A percentile compares a stretch with the other conserved stretches of the same genome.
These are phyloP conservation scores for Naja naja DNA, from an alignment of 2,113 vertebrate genomes.

Conservation along the genomic window DNA sequence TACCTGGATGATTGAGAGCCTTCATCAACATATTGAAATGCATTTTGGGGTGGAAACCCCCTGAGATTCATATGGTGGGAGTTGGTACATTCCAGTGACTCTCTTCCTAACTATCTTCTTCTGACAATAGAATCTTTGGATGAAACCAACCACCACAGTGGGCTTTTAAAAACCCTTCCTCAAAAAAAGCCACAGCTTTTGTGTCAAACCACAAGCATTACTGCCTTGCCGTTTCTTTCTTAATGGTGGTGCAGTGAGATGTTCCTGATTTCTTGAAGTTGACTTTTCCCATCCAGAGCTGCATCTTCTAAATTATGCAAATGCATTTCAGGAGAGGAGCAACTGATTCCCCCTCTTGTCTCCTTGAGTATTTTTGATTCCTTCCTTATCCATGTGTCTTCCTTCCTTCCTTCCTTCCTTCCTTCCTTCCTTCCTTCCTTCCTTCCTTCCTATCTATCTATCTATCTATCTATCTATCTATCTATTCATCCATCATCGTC, in stretches of 20 bases:
- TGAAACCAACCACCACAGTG: constrained; percentile 34
- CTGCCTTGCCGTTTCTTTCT: constrained; percentile 58
- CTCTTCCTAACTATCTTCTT: background rate
- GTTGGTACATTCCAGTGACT: no score
- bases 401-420: background rate
- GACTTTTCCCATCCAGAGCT: constrained; percentile 53
- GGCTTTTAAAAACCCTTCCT: constrained; percentile 41
- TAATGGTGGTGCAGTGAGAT: constrained; percentile 47
- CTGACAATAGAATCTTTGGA: constrained; percentile 47
- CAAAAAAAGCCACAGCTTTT: constrained; percentile 60
- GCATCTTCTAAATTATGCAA: constrained; percentile 41
- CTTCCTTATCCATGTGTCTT: constrained; percentile 33
- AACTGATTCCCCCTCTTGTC: background rate
- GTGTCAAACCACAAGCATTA: constrained; percentile 54
- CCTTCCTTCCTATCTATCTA: no score
- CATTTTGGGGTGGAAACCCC: no score
- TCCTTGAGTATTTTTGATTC: constrained; percentile 25
- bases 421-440: no score
- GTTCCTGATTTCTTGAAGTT: background rate
- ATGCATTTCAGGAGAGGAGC: background rate
- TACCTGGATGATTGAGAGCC: no score
- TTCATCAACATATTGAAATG: no score
- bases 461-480: no score
- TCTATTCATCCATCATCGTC: no score
- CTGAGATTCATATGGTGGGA: no score